Conservation (phyloP, 2,888 invertebrate genomes). For the Drosophila anceps region DNA sequence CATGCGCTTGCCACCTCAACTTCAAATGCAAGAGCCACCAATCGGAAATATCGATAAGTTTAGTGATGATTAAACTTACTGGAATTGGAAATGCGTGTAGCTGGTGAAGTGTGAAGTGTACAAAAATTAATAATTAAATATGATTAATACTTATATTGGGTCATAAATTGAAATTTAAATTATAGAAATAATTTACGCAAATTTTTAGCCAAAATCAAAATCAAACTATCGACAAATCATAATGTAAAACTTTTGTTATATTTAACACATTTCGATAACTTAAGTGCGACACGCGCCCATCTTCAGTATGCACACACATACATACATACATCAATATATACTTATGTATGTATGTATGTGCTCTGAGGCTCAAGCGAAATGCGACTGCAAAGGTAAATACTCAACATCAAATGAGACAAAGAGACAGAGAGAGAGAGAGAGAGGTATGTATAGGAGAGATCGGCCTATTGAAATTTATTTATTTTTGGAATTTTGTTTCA, state of each 20-base stretch:
- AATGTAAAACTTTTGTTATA: not conserved
- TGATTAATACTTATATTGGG: not conserved
- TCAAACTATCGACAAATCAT: not conserved
- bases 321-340: not conserved
- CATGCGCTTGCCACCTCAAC: not conserved
- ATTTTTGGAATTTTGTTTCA: slow-evolving; percentile 43
- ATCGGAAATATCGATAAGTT: not conserved
- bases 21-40: not conserved
- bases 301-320: not conserved
- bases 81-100: not conserved
- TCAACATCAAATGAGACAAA: not conserved
- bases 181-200: not conserved
- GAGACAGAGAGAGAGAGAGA: not conserved
- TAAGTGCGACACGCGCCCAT: not conserved
- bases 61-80: not conserved
- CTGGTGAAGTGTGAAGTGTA: not conserved
- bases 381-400: not conserved
- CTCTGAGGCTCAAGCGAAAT: not conserved
- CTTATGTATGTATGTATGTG: not conserved
- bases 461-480: slow-evolving; percentile 30
- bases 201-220: not conserved
- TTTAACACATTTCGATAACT: not conserved
- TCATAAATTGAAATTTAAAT: not conserved
- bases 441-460: slow-evolving; percentile 1
- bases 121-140: not conserved